Percentiles rank a stretch among this genome's conserved stretches.
Conservation (phyloP, 1,140 invertebrate genomes). For the Samia ricini region DNA sequence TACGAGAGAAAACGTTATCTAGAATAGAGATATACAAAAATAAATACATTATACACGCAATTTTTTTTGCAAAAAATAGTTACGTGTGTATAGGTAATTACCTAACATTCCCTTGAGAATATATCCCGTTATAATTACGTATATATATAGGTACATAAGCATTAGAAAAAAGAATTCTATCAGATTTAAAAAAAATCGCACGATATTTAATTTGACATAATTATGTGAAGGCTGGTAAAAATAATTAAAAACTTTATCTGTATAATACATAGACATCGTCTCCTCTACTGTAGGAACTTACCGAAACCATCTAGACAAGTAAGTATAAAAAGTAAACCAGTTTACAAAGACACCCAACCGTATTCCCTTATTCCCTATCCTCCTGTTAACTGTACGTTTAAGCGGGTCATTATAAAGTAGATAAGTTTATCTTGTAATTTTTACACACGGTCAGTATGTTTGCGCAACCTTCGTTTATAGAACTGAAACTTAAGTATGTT, state of each 20-base stretch:
- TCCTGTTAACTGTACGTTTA: background rate
- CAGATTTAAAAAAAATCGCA: background rate
- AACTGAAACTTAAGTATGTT: background rate
- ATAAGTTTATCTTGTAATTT: background rate
- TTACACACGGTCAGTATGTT: background rate
- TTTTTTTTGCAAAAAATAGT: too few species aligned
- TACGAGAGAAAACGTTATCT: too few species aligned
- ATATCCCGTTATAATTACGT: too few species aligned
- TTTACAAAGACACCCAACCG: background rate
- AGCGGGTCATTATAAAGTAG: slow-evolving; percentile 6
- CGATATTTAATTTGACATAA: background rate
- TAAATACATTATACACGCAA: too few species aligned
- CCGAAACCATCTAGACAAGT: background rate
- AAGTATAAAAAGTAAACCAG: slow-evolving; percentile 6
- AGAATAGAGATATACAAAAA: too few species aligned
- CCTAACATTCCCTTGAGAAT: too few species aligned
- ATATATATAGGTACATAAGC: too few species aligned
- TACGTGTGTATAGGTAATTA: too few species aligned
- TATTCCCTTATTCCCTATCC: background rate
- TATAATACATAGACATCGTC: background rate
- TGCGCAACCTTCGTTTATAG: background rate
- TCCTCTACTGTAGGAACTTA: background rate
- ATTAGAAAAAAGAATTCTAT: background rate
- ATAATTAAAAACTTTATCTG: background rate
- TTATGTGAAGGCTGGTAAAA: background rate